Base-by-base conservation (phyloP, 2,888 invertebrate species). In the Ceramica pisi region DNA sequence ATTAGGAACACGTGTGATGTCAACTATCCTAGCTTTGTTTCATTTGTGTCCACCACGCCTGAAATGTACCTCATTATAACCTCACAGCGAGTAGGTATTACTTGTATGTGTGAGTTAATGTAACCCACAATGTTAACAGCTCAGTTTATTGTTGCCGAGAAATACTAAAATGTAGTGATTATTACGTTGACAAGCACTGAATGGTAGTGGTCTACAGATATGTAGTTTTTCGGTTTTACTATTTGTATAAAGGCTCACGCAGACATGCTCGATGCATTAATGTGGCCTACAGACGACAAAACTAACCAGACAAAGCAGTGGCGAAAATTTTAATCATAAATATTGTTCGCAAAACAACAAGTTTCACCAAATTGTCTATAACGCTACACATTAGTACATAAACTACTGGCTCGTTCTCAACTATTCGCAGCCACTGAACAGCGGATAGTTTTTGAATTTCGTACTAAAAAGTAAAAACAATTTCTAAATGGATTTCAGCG, bases 391-490 rank as follows among this genome's bases (percentile, higher is more conserved):
- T 69, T 67, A 71, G 57, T 78, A 70, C 51, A 70, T 75, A 70
- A 73, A 76, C 61, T 83, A 55, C 26, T n/a, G 31, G 23, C 48
- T 73, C 59, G 61, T 66, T 71, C 48, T 48, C 26, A 83, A 83
- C 82, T 76, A 81, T 82, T 82, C 63, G 44, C 70, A 74, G 65
- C 62, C 69, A 67, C 73, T 72, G 75, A 84, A 61, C 73, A 76
- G 35, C 67, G 46, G 66, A 74, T 76, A 74, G 82, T 84, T 83
- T 73, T 75, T 69, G 73, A 75, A 67, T 70, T 76, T 14, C 69
- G n/a, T n/a, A 62, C 67, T 69, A 70, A 78, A 84, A 66, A 55
- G 59, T 78, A 84, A 84, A 83, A 83, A 84, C 82, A 71, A 84
- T 84, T 78, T 64, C 73, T 71, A 78, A 83, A 83, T 84, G 67